Percentiles rank a stretch among this genome's conserved stretches.
Conservation (phyloP, 2,888 invertebrate genomes). For the Acronicta aceris region DNA sequence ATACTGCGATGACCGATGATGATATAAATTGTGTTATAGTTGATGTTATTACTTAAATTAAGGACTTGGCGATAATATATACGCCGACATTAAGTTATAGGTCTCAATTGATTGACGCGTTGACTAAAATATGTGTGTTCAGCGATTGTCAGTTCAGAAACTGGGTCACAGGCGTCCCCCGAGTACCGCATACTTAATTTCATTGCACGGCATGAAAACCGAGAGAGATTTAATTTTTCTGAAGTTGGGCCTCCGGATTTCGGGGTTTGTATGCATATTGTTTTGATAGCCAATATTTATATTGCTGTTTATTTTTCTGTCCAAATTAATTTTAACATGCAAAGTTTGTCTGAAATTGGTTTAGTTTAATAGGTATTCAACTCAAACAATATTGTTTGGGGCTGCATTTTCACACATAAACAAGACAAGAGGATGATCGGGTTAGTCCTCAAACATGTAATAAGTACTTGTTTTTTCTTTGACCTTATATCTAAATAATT, state of each 20-base stretch:
- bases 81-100: slow-evolving; percentile 14
- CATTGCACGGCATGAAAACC: slow-evolving; percentile 53
- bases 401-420: no score
- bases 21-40: not conserved
- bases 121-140: slow-evolving; percentile 63
- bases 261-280: slow-evolving; percentile 23
- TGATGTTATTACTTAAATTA: slow-evolving; percentile 6
- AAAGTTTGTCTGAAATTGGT: no score
- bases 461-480: no score
- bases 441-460: no score
- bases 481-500: no score
- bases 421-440: no score
- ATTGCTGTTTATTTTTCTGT: slow-evolving; percentile 21
- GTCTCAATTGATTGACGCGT: slow-evolving; percentile 39
- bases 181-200: slow-evolving; percentile 65
- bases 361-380: not conserved
- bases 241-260: slow-evolving; percentile 27
- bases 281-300: slow-evolving; percentile 1
- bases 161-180: slow-evolving; percentile 59
- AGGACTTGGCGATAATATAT: slow-evolving; percentile 4
- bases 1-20: no score
- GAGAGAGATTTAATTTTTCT: slow-evolving; percentile 50
- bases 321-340: slow-evolving; percentile 28
- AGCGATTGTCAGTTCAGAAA: slow-evolving; percentile 61
- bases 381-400: not conserved